Evolutionary conservation across 2,113 vertebrate species (phyloP).

Genomic region (Melanostigma gelatinosum): DNA sequence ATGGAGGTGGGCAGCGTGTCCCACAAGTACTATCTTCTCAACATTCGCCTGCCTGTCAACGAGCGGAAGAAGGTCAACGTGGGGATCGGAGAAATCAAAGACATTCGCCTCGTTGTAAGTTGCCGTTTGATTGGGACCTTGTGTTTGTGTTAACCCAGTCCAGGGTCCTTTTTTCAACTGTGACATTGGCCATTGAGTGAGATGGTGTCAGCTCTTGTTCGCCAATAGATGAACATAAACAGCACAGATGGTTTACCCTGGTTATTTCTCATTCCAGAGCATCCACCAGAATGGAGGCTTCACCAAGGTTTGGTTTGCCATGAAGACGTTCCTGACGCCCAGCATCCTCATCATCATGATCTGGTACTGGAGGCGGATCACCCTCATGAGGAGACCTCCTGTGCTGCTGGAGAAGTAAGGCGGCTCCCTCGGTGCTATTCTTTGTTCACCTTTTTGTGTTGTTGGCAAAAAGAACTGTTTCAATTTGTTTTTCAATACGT

Average conservation of each 20-base stretch:
- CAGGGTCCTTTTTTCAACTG: not conserved
- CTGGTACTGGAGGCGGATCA: constrained; percentile 98
- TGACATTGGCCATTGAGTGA: not conserved
- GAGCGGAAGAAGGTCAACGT: constrained; percentile 92
- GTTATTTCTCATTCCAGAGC: constrained; percentile 75
- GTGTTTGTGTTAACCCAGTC: not conserved
- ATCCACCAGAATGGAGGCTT: constrained; percentile 99
- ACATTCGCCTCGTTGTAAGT: constrained; percentile 92
- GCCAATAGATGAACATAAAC: not conserved
- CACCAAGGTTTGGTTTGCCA: constrained; percentile 98
- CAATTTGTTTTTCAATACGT: too few relatives aligned
- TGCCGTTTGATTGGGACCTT: not conserved
- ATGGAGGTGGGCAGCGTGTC: constrained; percentile 95
- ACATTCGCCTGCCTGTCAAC: constrained; percentile 94
- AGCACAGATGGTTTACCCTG: not conserved
- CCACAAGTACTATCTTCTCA: constrained; percentile 97
- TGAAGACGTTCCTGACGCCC: constrained; percentile 99
- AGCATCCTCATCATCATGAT: constrained; percentile 97
- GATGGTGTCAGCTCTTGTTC: not conserved
- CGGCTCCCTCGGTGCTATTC: not conserved
- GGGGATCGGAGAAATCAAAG: constrained; percentile 95
- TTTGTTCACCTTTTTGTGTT: not conserved
- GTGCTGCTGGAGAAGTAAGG: constrained; percentile 99
- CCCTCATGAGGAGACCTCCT: constrained; percentile 91
- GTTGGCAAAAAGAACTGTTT: not conserved